phyloP scores from a whole-genome alignment of 1,140 invertebrate genomes.

The Micrasema minimum region DNA sequence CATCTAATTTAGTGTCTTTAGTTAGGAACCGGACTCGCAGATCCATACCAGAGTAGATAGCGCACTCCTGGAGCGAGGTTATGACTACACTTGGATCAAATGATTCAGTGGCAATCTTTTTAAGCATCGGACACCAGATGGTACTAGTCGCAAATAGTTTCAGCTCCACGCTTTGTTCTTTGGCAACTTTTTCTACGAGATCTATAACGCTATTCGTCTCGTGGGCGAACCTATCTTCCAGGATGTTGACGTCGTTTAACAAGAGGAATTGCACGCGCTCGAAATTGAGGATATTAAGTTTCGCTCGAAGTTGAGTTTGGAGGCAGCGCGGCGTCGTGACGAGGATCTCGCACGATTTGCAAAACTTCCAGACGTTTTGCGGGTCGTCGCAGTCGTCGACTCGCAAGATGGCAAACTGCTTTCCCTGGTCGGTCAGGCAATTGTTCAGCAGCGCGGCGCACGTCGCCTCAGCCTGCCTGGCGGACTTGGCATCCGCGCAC shows the following conservation, averaged over 20 bases:
- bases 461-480: not conserved
- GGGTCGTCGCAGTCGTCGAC: constrained; percentile 27
- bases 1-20: not conserved
- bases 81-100: constrained; percentile 60
- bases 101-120: constrained; percentile 57
- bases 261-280: not conserved
- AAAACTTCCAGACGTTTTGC: constrained; percentile 12
- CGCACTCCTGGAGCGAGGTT: constrained; percentile 61
- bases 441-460: constrained; percentile 2
- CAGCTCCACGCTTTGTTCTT: constrained; percentile 7
- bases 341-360: constrained; percentile 1
- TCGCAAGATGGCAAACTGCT: constrained; percentile 4
- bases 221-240: not conserved
- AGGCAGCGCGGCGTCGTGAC: constrained; percentile 23
- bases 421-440: constrained; percentile 1
- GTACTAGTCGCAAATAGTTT: constrained; percentile 53
- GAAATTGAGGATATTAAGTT: constrained; percentile 17
- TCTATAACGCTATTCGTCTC: constrained; percentile 9
- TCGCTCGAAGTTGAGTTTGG: not conserved
- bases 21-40: constrained; percentile 57
- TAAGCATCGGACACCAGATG: constrained; percentile 60
- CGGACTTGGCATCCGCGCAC: constrained; percentile 2
- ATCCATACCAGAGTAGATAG: constrained; percentile 60
- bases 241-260: constrained; percentile 1
- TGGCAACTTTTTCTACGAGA: not conserved